Percentiles rank a stretch among this genome's conserved stretches.
Evolutionary conservation across 2,888 invertebrate genomes (phyloP).

Genomic region (Lepetodrilus schrolli): DNA sequence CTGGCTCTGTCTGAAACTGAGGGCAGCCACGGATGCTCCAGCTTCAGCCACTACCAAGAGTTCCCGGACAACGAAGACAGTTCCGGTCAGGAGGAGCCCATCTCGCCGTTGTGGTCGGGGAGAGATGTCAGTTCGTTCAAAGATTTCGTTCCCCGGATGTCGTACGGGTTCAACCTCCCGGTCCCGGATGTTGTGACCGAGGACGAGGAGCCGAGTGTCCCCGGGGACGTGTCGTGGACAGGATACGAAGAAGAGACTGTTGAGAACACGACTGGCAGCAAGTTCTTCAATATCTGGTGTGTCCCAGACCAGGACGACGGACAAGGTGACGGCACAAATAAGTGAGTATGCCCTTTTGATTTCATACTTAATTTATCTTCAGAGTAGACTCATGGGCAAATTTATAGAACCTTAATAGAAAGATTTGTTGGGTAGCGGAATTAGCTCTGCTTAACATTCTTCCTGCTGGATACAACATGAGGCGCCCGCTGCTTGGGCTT

Average conservation of each 20-base stretch:
- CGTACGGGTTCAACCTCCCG: constrained; percentile 7
- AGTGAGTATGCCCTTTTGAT: background rate
- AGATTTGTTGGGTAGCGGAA: too few relatives aligned
- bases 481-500: too few relatives aligned
- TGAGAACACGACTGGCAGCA: background rate
- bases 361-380: too few relatives aligned
- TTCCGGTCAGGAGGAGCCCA: background rate
- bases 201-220: background rate
- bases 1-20: background rate
- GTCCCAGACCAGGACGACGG: background rate
- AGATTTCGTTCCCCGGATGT: background rate
- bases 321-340: constrained; percentile 1
- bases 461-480: too few relatives aligned
- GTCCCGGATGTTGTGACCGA: background rate
- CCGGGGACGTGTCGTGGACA: background rate
- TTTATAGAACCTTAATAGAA: too few relatives aligned
- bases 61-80: background rate
- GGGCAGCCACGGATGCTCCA: background rate
- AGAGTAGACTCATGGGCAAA: too few relatives aligned
- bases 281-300: background rate
- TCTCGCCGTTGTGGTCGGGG: background rate
- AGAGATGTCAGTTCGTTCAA: background rate
- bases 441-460: too few relatives aligned
- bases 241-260: too few relatives aligned
- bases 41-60: background rate